These are phyloP conservation scores for Platycheirus rosarum DNA, from an alignment of 2,888 invertebrate genomes.

Conservation along the genomic window DNA sequence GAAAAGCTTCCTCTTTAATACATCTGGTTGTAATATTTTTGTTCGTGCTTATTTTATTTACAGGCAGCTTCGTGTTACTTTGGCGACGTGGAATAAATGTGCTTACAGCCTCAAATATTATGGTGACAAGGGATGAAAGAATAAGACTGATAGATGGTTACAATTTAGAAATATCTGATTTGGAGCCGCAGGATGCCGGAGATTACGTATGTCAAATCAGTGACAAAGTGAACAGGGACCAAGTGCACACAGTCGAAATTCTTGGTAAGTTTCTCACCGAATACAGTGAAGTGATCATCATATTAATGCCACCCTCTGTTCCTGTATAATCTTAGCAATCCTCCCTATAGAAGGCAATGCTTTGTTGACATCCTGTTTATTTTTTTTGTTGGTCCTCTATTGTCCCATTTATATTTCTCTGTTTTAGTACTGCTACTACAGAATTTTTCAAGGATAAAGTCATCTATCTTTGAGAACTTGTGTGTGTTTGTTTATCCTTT, in stretches of 20 bases:
- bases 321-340: conserved; percentile 49
- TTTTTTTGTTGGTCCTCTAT: conserved; percentile 21
- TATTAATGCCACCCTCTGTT: conserved; percentile 55
- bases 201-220: conserved; percentile 90
- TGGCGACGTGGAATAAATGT: conserved; percentile 89
- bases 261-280: conserved; percentile 81
- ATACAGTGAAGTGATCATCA: conserved; percentile 38
- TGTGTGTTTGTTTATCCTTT: conserved; percentile 66
- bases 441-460: conserved; percentile 32
- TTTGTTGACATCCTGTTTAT: conserved; percentile 35
- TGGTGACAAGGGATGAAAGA: conserved; percentile 88
- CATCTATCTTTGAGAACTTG: conserved; percentile 46
- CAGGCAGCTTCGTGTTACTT: conserved; percentile 87
- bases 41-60: conserved; percentile 62
- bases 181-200: conserved; percentile 87
- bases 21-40: conserved; percentile 15
- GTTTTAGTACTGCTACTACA: conserved; percentile 31
- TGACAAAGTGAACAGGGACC: conserved; percentile 87
- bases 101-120: conserved; percentile 88
- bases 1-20: too few species aligned
- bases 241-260: conserved; percentile 89
- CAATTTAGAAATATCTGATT: conserved; percentile 88
- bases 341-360: conserved; percentile 24
- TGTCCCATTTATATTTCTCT: conserved; percentile 11
- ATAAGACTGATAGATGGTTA: conserved; percentile 88